These are phyloP conservation scores for Umimayanthus kanabou DNA, from an alignment of 92 coral and sea anemone genomes.

Conservation along the genomic window DNA sequence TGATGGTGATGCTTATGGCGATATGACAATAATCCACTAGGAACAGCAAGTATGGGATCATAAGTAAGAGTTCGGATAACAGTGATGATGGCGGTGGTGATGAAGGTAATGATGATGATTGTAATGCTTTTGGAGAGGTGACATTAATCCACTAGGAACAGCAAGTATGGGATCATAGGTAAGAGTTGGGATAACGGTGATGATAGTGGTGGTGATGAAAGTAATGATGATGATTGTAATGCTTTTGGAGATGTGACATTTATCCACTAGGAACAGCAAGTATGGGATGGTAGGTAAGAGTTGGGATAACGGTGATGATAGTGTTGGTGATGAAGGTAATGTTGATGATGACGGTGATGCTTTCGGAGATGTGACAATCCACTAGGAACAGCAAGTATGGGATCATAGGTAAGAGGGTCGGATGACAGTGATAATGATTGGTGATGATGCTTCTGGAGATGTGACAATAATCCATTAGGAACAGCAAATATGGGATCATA, in stretches of 20 bases:
- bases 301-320: background rate
- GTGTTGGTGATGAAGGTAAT: too few species aligned
- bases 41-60: conserved; percentile 95
- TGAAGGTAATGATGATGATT: too few species aligned
- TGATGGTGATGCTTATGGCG: too few species aligned
- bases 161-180: conserved; percentile 85
- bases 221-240: too few species aligned
- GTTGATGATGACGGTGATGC: too few species aligned
- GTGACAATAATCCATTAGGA: conserved; percentile 61
- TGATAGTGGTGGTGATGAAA: background rate
- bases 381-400: conserved; percentile 96
- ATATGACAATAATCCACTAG: conserved; percentile 59
- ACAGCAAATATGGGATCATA: conserved; percentile 95
- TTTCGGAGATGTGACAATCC: conserved; percentile 41
- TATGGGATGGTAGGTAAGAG: conserved; percentile 91
- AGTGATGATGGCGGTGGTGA: too few species aligned
- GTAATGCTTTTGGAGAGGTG: conserved; percentile 4
- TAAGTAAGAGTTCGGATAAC: conserved; percentile 56
- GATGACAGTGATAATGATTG: background rate
- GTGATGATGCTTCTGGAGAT: background rate
- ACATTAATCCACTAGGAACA: conserved; percentile 72
- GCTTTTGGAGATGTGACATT: background rate
- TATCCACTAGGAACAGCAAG: conserved; percentile 90
- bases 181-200: background rate
- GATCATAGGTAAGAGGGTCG: conserved; percentile 33